A percentile compares a stretch with the other conserved stretches of the same genome.
These are phyloP conservation scores for Morpho helenor DNA, from an alignment of 2,888 invertebrate genomes.

Conservation along the genomic window DNA sequence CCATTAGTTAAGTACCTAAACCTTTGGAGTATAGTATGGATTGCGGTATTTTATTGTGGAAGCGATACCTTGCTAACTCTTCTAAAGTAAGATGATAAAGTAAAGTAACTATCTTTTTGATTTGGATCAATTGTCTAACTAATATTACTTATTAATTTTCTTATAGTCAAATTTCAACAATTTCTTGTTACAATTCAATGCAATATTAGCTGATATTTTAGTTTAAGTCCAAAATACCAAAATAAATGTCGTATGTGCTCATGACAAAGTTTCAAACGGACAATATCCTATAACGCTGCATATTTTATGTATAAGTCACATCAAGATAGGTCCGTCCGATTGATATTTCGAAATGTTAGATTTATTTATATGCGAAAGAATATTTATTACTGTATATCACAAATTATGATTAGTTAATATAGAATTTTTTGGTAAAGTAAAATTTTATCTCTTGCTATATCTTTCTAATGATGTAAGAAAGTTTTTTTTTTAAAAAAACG, in stretches of 20 bases:
- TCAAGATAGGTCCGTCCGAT: slow-evolving; percentile 20
- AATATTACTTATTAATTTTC: no score
- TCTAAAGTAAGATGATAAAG: no score
- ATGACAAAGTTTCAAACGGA: slow-evolving; percentile 17
- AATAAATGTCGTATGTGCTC: slow-evolving; percentile 2
- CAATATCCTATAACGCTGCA: slow-evolving; percentile 13
- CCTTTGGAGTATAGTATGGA: no score
- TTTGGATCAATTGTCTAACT: no score
- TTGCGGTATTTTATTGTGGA: no score
- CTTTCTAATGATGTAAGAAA: no score
- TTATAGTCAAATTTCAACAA: no score
- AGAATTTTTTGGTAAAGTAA: neutral
- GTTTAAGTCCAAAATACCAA: neutral
- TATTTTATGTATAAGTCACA: slow-evolving; percentile 15
- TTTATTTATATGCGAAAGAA: slow-evolving; percentile 1
- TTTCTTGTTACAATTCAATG: neutral
- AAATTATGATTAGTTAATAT: neutral
- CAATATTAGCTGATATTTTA: slow-evolving; percentile 14
- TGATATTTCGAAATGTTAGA: neutral
- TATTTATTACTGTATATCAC: slow-evolving; percentile 6
- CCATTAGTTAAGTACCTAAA: no score
- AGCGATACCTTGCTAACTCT: no score
- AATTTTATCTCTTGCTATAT: neutral
- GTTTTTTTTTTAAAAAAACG: no score
- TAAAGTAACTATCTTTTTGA: no score